Conservation (phyloP, 2,797 vertebrate genomes). For the Liparis tanakae region DNA sequence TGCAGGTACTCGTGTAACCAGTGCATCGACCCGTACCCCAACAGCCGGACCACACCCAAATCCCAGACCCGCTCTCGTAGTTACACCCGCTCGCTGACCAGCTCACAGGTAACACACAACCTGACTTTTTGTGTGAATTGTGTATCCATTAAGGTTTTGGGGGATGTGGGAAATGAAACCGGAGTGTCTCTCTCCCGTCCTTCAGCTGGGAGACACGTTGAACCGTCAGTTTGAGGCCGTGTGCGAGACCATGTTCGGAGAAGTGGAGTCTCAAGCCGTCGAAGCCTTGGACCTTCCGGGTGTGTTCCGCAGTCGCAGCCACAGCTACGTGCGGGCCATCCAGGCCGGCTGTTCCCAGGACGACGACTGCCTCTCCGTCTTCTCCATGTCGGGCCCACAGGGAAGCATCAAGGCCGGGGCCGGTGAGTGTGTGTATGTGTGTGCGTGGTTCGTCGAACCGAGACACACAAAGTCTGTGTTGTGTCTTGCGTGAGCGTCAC, state of each 20-base stretch:
- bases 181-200: neutral
- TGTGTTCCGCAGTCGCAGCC: conserved; percentile 97
- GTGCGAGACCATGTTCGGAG: conserved; percentile 95
- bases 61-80: conserved; percentile 91
- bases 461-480: neutral
- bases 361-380: conserved; percentile 97
- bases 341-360: conserved; percentile 99
- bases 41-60: conserved; percentile 92
- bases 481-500: conserved; percentile 10
- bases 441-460: neutral
- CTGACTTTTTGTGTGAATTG: neutral
- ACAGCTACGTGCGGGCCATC: conserved; percentile 99
- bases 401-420: conserved; percentile 91
- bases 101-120: conserved; percentile 88
- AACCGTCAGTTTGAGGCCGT: conserved; percentile 95
- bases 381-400: conserved; percentile 91
- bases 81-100: conserved; percentile 96
- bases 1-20: conserved; percentile 89
- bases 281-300: conserved; percentile 98
- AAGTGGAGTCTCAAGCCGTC: conserved; percentile 96
- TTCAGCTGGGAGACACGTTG: conserved; percentile 91
- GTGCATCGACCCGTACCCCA: conserved; percentile 89
- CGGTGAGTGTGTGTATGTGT: conserved; percentile 82
- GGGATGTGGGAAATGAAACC: neutral
- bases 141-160: neutral